phyloP scores from a whole-genome alignment of 2,797 vertebrate genomes.

The Lagodon rhomboides region DNA sequence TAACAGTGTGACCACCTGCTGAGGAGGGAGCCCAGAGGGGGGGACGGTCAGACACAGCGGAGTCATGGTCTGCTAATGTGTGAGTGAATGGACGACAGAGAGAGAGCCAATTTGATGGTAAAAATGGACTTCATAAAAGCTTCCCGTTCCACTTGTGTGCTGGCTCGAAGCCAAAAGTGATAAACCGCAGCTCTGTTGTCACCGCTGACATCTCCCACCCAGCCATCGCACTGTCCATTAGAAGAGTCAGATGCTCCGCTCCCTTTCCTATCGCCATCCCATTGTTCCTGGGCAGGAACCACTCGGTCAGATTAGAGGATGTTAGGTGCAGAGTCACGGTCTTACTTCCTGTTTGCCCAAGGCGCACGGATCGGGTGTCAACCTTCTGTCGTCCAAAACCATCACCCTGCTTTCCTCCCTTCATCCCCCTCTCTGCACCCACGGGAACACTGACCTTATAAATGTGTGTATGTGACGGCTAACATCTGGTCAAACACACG shows the following conservation, averaged over 20 bases:
- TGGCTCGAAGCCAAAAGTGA: slow-evolving; percentile 52
- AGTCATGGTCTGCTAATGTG: slow-evolving; percentile 64
- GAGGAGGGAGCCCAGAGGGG: slow-evolving; percentile 40
- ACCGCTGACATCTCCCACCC: slow-evolving; percentile 19
- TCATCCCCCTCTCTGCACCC: slow-evolving; percentile 37
- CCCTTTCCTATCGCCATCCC: slow-evolving; percentile 47
- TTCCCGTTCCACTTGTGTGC: slow-evolving; percentile 35
- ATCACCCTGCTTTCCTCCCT: slow-evolving; percentile 30
- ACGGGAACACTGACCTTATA: slow-evolving; percentile 53
- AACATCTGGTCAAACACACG: slow-evolving; percentile 70
- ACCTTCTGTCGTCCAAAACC: slow-evolving; percentile 53
- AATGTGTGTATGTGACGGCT: slow-evolving; percentile 48
- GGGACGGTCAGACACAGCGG: slow-evolving; percentile 74
- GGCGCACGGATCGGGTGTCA: slow-evolving; percentile 74
- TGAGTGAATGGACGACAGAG: slow-evolving; percentile 49
- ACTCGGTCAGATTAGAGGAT: slow-evolving; percentile 65
- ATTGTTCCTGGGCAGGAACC: slow-evolving; percentile 66
- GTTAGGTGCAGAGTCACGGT: slow-evolving; percentile 38
- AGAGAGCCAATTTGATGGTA: slow-evolving; percentile 3
- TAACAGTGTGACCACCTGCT: slow-evolving; percentile 75
- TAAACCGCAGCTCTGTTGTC: slow-evolving; percentile 36
- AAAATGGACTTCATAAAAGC: slow-evolving; percentile 56
- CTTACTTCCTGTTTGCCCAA: slow-evolving; percentile 75
- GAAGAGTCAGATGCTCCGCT: slow-evolving; percentile 32
- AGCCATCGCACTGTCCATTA: slow-evolving; percentile 32